These are phyloP conservation scores for Myodes glareolus DNA, from an alignment of 2,113 vertebrate species.

Conservation along the genomic window DNA sequence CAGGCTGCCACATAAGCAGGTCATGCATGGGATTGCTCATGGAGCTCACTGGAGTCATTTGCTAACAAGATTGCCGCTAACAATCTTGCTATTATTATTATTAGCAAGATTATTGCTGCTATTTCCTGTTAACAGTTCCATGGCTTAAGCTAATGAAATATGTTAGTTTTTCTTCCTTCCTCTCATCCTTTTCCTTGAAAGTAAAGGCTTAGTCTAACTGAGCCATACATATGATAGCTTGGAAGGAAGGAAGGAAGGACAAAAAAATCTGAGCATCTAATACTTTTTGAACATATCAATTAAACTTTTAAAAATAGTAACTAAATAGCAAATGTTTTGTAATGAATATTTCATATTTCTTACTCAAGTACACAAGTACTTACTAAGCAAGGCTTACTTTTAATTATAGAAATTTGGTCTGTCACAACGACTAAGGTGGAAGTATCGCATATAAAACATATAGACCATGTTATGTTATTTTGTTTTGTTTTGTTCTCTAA, in stretches of 20 bases:
- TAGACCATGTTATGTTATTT: too few relatives aligned
- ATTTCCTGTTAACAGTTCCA: slow-evolving; percentile 44
- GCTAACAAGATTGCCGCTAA: slow-evolving; percentile 6
- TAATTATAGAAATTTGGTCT: background rate
- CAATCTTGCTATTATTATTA: too few relatives aligned
- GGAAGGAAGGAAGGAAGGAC: background rate
- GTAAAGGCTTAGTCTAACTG: background rate
- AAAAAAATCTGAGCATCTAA: background rate
- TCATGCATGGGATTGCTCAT: background rate
- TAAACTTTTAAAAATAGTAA: slow-evolving; percentile 21
- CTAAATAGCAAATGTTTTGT: background rate
- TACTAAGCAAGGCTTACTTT: background rate
- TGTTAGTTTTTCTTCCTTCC: background rate
- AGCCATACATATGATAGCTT: background rate
- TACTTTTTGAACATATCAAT: background rate
- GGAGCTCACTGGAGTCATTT: slow-evolving; percentile 18
- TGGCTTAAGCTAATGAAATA: background rate
- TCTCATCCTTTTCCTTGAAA: slow-evolving; percentile 4
- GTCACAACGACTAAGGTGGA: background rate
- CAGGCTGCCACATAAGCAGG: background rate
- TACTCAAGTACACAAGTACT: background rate
- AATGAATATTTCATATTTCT: background rate
- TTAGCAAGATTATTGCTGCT: slow-evolving; percentile 47
- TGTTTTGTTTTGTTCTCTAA: too few relatives aligned
- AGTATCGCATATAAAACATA: background rate